Percentiles rank a stretch among this genome's conserved stretches.
Conservation (phyloP, 2,113 vertebrate genomes). For the Pycnonotus jocosus region DNA sequence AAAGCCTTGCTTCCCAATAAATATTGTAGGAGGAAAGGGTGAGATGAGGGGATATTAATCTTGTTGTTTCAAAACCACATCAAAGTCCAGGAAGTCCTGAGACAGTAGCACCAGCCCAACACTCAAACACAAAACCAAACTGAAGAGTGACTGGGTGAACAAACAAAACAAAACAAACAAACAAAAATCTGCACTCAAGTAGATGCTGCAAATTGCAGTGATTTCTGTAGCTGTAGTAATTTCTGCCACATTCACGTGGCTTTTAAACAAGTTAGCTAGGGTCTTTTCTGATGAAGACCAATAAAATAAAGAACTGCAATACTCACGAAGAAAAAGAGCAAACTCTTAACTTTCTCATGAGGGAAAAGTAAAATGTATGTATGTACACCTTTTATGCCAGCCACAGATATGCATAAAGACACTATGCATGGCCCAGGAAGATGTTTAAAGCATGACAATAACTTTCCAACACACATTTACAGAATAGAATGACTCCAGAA, state of each 20-base stretch:
- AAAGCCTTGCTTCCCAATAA: background rate
- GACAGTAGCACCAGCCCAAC: background rate
- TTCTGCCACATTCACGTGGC: background rate
- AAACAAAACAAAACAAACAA: background rate
- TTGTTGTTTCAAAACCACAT: background rate
- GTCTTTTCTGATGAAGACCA: background rate
- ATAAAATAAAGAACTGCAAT: background rate
- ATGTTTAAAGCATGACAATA: background rate
- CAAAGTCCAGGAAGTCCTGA: background rate
- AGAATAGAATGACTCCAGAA: background rate
- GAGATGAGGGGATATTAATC: background rate
- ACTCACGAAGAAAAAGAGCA: background rate
- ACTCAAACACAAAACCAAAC: background rate
- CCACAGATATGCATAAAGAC: background rate
- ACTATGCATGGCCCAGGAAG: background rate
- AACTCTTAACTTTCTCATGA: background rate
- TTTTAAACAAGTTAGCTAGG: background rate
- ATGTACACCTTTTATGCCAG: background rate
- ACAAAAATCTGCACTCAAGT: background rate
- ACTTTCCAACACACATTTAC: background rate
- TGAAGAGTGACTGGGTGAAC: background rate
- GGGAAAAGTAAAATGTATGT: background rate
- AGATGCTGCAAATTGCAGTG: background rate
- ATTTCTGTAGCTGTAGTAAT: background rate
- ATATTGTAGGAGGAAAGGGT: background rate